Base-by-base conservation (phyloP, 1,140 invertebrate species). In the Eupristina koningsbergeri region DNA sequence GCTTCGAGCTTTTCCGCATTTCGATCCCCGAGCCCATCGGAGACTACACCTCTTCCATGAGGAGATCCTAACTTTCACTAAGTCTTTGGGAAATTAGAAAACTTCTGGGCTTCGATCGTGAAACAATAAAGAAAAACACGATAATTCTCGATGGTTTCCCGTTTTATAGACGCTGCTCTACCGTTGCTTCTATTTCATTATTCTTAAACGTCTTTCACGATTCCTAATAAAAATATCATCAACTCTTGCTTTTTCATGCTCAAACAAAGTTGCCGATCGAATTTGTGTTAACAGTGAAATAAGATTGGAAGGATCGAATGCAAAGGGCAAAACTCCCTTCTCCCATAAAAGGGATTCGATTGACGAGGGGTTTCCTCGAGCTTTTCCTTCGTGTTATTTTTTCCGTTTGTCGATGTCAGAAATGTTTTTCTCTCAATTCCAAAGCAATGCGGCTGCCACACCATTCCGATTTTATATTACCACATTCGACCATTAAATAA, bases 401-500 rank as follows among this genome's bases (percentile, higher is more conserved):
- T 36, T 39, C 26, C 45, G 31, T 67, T 76, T 50, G 2, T 50
- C 5, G 7, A 29, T 17, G 36, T 29, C 5, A n/a, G 13, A 3
- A 39, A 31, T 15, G 74, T 19, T 19, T 26, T 29, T 36, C 47
- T 36, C 61, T 50, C 17, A 26, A 9, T 6, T 34, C 11, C 22
- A n/a, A 7, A 26, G 73, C 22, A 26, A 9, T 58, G 9, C 53
- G 53, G 9, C 53, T 58, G 26, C 3, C 73, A 15, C 9, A 13
- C 39, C 53, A 29, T 58, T n/a, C 31, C 29, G 50, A 76, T 1
- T 15, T 26, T n/a, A n/a, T 45, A 53, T 74, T 58, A 47, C 50
- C 79, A 41, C 34, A 15, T 31, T n/a, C 47, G 64, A 74, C 74
- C 47, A 81, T 81, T 74, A 50, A 81, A 73, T 73, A 50, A 47